Percentiles rank a stretch among this genome's conserved stretches.
phyloP scores from a whole-genome alignment of 2,797 vertebrate species.

The Crocodylus rhombifer region DNA sequence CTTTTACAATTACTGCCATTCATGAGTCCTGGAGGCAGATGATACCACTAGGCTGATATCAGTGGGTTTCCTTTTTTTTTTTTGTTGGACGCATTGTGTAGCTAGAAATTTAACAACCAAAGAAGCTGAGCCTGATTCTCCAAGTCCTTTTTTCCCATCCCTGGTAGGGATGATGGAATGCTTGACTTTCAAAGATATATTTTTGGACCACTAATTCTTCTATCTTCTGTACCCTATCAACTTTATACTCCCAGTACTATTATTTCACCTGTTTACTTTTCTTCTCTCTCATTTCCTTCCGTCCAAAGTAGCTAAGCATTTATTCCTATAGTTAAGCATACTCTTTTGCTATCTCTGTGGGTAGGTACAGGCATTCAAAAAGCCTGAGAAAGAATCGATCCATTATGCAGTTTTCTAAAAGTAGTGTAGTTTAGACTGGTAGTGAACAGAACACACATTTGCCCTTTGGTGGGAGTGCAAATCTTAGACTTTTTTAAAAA shows the following conservation, averaged over 20 bases:
- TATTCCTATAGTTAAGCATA: not conserved
- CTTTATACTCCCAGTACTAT: not conserved
- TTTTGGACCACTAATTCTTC: not conserved
- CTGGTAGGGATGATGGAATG: fast-evolving
- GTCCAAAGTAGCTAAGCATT: not conserved
- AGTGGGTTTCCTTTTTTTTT: not conserved
- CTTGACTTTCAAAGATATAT: not conserved
- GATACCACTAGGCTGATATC: not conserved
- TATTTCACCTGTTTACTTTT: not conserved
- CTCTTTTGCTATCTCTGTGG: no score
- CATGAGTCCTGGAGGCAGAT: not conserved
- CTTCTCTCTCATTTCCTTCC: not conserved
- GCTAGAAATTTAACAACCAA: not conserved
- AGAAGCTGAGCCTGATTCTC: not conserved
- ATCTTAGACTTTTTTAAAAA: no score
- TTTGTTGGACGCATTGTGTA: not conserved
- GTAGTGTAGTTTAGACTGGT: no score
- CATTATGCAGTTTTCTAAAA: not conserved
- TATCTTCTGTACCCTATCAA: not conserved
- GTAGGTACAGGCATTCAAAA: no score
- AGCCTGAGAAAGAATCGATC: no score
- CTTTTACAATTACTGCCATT: not conserved
- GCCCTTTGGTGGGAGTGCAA: no score
- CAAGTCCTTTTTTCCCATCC: not conserved
- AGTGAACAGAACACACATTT: no score